A percentile compares a stretch with the other conserved stretches of the same genome.
Conservation (phyloP, 2,888 invertebrate species). For the Megastigmus dorsalis region DNA sequence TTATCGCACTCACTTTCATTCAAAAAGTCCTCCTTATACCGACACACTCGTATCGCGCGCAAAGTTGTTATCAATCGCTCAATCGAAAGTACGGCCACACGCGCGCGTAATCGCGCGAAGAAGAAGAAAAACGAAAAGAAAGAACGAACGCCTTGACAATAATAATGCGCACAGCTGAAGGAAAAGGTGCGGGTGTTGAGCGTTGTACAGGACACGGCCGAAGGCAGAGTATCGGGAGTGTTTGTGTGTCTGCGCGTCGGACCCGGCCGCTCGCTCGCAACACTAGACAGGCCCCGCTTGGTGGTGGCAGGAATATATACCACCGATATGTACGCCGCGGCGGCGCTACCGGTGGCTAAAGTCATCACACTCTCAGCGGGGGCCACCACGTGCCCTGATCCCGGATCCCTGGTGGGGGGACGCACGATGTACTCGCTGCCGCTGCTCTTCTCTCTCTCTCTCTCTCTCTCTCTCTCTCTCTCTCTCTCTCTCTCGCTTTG, state of each 20-base stretch:
- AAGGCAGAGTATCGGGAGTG: neutral
- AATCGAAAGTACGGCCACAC: neutral
- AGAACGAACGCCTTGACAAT: no score
- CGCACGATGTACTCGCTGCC: neutral
- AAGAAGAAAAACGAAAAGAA: no score
- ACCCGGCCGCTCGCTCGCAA: constrained; percentile 41
- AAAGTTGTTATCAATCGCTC: neutral
- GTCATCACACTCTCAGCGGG: no score
- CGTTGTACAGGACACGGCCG: neutral
- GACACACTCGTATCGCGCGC: neutral
- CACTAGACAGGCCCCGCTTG: constrained; percentile 46
- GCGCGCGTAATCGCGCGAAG: neutral
- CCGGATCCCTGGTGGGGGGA: neutral
- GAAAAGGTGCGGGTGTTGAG: no score
- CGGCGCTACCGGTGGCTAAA: neutral
- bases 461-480: constrained; percentile 1
- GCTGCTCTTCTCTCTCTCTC: neutral
- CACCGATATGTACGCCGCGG: constrained; percentile 4
- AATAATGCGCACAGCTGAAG: no score
- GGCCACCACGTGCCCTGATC: constrained; percentile 20
- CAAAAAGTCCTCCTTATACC: neutral
- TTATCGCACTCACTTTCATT: no score
- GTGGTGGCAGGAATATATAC: constrained; percentile 52
- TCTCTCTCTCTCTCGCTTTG: neutral
- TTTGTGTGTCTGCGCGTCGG: constrained; percentile 6